phyloP scores from a whole-genome alignment of 1,140 invertebrate species.

The Hyles euphorbiae region DNA sequence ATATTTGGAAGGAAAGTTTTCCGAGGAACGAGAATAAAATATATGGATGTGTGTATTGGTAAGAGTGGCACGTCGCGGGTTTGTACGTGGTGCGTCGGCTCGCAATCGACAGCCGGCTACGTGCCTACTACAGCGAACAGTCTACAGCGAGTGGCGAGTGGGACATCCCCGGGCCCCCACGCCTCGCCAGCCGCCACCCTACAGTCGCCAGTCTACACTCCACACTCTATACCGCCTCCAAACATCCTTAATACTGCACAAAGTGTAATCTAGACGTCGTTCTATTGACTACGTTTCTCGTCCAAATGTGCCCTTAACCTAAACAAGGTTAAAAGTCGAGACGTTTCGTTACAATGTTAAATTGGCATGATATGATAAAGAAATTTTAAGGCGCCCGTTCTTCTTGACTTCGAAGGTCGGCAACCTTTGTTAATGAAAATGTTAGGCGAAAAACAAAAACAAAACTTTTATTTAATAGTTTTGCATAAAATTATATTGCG shows the following conservation, averaged over 20 bases:
- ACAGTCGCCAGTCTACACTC: background rate
- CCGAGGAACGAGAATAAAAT: conserved; percentile 30
- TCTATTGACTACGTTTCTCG: background rate
- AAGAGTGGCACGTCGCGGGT: conserved; percentile 34
- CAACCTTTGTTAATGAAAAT: no score
- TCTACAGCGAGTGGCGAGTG: background rate
- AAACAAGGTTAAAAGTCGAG: conserved; percentile 2
- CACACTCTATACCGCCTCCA: background rate
- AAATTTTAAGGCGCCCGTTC: no score
- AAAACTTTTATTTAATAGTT: no score
- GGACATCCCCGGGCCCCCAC: background rate
- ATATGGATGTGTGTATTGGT: conserved; percentile 31
- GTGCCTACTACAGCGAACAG: conserved; percentile 12
- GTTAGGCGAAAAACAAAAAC: no score
- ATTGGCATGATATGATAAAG: no score
- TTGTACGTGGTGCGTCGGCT: conserved; percentile 34
- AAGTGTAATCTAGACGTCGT: conserved; percentile 2
- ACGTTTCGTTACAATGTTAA: no score
- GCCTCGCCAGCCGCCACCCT: no score
- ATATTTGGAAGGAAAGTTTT: conserved; percentile 33
- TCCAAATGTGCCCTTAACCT: background rate
- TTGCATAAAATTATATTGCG: no score
- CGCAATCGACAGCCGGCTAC: conserved; percentile 27
- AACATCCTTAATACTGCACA: conserved; percentile 7
- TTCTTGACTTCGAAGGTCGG: no score